Conservation (phyloP, 2,888 invertebrate genomes). For the Mythimna impura region DNA sequence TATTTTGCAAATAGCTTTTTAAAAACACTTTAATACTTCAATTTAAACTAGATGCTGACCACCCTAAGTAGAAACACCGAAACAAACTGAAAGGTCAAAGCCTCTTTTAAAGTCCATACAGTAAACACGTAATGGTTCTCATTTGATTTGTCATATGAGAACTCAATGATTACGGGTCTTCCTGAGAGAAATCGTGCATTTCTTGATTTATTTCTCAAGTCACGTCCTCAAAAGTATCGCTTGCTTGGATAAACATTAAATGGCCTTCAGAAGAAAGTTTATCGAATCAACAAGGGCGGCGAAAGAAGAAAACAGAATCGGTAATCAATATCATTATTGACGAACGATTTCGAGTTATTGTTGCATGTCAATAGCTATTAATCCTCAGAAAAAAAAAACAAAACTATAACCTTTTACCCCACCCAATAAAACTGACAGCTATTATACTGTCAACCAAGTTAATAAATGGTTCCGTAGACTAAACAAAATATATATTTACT, state of each 20-base stretch:
- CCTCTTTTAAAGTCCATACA: too few species aligned
- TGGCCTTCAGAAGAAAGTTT: background rate
- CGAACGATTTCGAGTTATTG: background rate
- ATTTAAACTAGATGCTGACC: too few species aligned
- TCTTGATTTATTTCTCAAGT: background rate
- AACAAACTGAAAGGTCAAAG: too few species aligned
- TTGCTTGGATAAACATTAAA: background rate
- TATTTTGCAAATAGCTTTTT: too few species aligned
- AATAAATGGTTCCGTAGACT: constrained; percentile 35
- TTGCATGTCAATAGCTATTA: background rate
- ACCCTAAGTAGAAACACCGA: too few species aligned
- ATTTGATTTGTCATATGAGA: too few species aligned
- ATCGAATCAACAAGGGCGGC: background rate
- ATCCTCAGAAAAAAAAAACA: constrained; percentile 8
- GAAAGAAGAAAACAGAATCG: background rate
- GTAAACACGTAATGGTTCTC: too few species aligned
- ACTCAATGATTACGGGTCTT: too few species aligned
- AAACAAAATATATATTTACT: constrained; percentile 32
- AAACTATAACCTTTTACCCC: constrained; percentile 6
- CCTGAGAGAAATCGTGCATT: background rate
- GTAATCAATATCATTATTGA: background rate
- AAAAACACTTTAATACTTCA: too few species aligned
- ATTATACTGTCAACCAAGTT: constrained; percentile 24
- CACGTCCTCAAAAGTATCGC: background rate
- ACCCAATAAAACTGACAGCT: constrained; percentile 22